Evolutionary conservation across 2,888 invertebrate genomes (phyloP), one percentile per base, ranked within the genome.

Genomic region (Ornithoptera priamus): DNA sequence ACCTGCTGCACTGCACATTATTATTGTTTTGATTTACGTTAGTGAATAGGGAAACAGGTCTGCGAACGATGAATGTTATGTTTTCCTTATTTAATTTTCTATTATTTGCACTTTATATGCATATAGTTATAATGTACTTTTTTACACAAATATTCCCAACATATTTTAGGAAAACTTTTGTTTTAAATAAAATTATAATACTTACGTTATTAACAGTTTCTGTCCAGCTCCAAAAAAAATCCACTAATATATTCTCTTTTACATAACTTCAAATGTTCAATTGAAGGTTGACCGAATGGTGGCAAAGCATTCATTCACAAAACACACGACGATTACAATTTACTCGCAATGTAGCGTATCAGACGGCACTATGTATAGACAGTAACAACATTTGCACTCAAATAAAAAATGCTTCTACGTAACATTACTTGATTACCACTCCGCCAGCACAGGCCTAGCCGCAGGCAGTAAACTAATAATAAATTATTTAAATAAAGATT

Each of bases 361-460:
- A 61, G 5, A 17, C 50, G 20, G 46, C 62, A 22, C 42, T 62
- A 46, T 5, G 20, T 57, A 58, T 42, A 57, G 59, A 57, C 53
- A 18, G 24, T 60, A n/a, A 56, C 30, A 36, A 42, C 39, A 39
- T 53, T 24, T 46, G 62, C 36, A 3, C 12, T 22, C 17, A 7
- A 57, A 56, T 10, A 18, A 53, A 50, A 60, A 59, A 24, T 46
- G 39, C 10, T 20, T 68, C 6, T 68, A 24, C n/a, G 63, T 59
- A 36, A 64, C 20, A 39, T 53, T 17, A 12, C 50, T 10, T 64
- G 10, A n/a, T 60, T 56, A 39, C 39, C 22, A 39, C 50, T 36
- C 2, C 8, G 39, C 60, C 61, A 12, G 53, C 22, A 36, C 39
- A n/a, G 18, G 24, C 12, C 15, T 36, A 20, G 42, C 53, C 36